Conservation (phyloP, 2,888 invertebrate genomes). For the Pammene aurita region DNA sequence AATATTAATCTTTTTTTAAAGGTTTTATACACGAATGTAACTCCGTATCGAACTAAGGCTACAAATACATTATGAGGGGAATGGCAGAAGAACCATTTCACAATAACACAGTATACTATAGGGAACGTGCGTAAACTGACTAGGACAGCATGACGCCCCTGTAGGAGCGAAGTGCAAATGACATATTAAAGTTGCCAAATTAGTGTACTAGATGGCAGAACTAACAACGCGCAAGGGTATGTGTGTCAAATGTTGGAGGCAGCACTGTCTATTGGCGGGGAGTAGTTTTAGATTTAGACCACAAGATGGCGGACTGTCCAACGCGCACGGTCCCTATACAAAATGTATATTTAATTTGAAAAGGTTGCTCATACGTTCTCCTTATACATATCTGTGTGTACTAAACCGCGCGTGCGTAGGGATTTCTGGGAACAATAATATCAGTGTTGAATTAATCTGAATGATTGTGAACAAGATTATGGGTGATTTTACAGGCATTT, state of each 20-base stretch:
- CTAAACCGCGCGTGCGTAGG: constrained; percentile 16
- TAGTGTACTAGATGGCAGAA: no score
- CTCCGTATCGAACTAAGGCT: constrained; percentile 20
- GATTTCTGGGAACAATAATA: constrained; percentile 21
- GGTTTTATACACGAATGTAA: neutral
- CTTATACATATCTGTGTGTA: constrained; percentile 5
- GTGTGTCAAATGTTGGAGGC: no score
- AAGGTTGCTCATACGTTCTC: constrained; percentile 3
- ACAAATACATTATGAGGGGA: neutral
- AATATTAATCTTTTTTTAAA: no score
- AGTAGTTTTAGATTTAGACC: no score
- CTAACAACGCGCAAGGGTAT: no score
- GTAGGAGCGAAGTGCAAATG: no score
- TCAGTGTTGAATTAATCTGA: neutral
- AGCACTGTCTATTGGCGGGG: no score
- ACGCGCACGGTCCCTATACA: no score
- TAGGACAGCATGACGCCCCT: no score
- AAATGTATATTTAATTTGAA: neutral
- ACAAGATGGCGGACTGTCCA: no score
- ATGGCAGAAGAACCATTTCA: neutral
- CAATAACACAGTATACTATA: neutral
- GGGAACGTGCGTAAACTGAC: neutral
- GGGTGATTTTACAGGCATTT: constrained; percentile 21
- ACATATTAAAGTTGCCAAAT: no score
- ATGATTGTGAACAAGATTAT: constrained; percentile 10